Evolutionary conservation across 1,140 invertebrate species (phyloP).

Genomic region (Drosophila truncata): DNA sequence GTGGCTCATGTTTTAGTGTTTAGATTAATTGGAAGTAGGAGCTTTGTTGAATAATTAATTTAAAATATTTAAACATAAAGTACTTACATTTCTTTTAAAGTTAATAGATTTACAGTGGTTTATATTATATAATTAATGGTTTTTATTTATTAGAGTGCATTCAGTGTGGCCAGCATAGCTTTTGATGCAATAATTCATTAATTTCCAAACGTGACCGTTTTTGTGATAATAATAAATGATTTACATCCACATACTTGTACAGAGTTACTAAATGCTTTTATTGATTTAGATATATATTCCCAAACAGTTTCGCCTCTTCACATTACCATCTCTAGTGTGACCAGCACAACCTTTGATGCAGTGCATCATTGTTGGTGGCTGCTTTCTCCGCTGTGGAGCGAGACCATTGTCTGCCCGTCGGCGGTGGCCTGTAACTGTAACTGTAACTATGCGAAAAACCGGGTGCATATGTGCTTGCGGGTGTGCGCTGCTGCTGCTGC

Average conservation of each 20-base stretch:
- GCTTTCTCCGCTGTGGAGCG: slow-evolving; percentile 52
- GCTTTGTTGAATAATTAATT: background rate
- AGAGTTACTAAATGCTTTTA: no score
- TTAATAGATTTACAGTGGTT: no score
- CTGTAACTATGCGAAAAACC: slow-evolving; percentile 71
- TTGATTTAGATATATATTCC: no score
- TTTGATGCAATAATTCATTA: slow-evolving; percentile 22
- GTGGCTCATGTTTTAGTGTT: background rate
- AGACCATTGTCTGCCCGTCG: slow-evolving; percentile 75
- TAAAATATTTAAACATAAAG: no score
- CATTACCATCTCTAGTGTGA: slow-evolving; percentile 44
- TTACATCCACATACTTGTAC: no score
- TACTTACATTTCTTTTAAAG: no score
- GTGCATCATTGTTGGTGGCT: slow-evolving; percentile 55
- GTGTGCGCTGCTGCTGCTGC: slow-evolving; percentile 8
- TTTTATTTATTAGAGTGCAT: background rate
- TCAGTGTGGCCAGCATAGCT: slow-evolving; percentile 28
- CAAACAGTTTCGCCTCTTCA: slow-evolving; percentile 2
- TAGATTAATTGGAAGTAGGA: background rate
- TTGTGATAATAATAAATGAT: background rate
- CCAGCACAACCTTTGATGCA: slow-evolving; percentile 45
- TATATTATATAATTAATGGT: no score
- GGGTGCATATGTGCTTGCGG: slow-evolving; percentile 48
- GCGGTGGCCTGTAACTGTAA: slow-evolving; percentile 62
- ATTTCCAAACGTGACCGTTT: background rate